phyloP scores from a whole-genome alignment of 1,140 invertebrate species.

The Drosophila nasuta region DNA sequence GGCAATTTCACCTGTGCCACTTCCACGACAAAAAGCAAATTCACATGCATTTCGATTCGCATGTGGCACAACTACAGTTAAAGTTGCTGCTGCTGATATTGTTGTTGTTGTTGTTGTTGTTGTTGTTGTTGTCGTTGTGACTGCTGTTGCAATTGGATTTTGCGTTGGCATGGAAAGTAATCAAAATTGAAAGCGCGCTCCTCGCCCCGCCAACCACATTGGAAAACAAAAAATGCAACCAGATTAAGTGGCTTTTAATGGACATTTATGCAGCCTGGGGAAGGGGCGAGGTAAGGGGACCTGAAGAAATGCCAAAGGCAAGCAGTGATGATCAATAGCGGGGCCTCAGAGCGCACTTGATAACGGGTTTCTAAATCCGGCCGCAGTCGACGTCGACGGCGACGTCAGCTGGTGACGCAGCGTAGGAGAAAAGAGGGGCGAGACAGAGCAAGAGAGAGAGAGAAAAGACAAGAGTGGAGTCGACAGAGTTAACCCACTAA shows the following conservation, averaged over 20 bases:
- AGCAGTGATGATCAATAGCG: slow-evolving; percentile 40
- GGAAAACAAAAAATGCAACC: slow-evolving; percentile 33
- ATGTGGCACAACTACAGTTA: slow-evolving; percentile 11
- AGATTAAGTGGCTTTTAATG: slow-evolving; percentile 66
- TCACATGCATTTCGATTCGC: slow-evolving; percentile 52
- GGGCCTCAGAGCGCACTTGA: slow-evolving; percentile 25
- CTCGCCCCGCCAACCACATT: slow-evolving; percentile 1
- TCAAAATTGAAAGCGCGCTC: slow-evolving; percentile 44
- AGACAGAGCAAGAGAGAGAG: too few relatives aligned
- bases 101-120: slow-evolving; percentile 5
- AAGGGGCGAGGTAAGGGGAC: neutral
- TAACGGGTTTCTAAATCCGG: slow-evolving; percentile 71
- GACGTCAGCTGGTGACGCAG: slow-evolving; percentile 8
- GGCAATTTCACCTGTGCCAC: slow-evolving; percentile 37
- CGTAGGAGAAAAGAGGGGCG: slow-evolving; percentile 28
- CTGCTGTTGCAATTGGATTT: slow-evolving; percentile 28
- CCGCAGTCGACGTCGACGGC: slow-evolving; percentile 38
- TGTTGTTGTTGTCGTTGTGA: slow-evolving; percentile 17
- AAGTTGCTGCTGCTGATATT: slow-evolving; percentile 14
- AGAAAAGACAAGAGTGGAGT: too few relatives aligned
- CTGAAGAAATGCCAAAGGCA: slow-evolving; percentile 36
- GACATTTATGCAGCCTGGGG: slow-evolving; percentile 20
- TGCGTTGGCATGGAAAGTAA: slow-evolving; percentile 68
- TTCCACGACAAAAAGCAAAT: slow-evolving; percentile 50
- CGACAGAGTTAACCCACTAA: slow-evolving; percentile 76